Base-by-base conservation (phyloP, 2,113 vertebrate species). In the Raja brachyura region DNA sequence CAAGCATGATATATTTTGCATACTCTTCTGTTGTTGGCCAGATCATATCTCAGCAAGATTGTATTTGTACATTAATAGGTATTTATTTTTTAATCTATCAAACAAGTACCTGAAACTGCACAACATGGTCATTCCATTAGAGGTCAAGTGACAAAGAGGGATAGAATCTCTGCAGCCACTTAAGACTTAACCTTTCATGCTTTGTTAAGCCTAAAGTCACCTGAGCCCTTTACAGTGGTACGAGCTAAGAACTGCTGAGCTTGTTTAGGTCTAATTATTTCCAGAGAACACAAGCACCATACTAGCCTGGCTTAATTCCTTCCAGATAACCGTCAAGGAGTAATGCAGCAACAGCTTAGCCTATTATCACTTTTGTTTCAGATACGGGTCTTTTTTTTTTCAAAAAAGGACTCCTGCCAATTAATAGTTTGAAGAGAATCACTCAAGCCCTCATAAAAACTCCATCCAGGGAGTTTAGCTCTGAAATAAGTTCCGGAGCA, bases 351-450 rank as follows among this genome's bases (percentile, higher is more conserved):
- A 59, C 79, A 85, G 39, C 68, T 54, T 92, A 81, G 22, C 10
- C 93, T 76, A 93, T 66, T 93, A 85, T 70, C 63, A 76, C 90
- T 93, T 90, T 90, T 90, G 73, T 81, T 90, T 75, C 74, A 77
- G 93, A 92, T 76, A 90, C n/a, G 31, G 61, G 93, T 85, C 90
- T 93, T 93, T 93, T 79, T 93, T 5, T 39, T 93, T 86, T 93
- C 7, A 76, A 74, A 48, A 81, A 93, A 81, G 74, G 94, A 74
- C 68, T 83, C 93, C 48, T 76, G 81, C 93, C 93, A 94, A 95
- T 95, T 96, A 95, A 95, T 95, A 95, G 95, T 94, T 95, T 94
- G 93, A 95, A 94, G 94, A 94, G 95, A 95, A 95, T 96, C 95
- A 95, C 95, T 96, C 94, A 95, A 95, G 75, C 95, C 95, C 94